Evolutionary conservation across 2,797 vertebrate species (phyloP).

Genomic region (Xenopus petersii): DNA sequence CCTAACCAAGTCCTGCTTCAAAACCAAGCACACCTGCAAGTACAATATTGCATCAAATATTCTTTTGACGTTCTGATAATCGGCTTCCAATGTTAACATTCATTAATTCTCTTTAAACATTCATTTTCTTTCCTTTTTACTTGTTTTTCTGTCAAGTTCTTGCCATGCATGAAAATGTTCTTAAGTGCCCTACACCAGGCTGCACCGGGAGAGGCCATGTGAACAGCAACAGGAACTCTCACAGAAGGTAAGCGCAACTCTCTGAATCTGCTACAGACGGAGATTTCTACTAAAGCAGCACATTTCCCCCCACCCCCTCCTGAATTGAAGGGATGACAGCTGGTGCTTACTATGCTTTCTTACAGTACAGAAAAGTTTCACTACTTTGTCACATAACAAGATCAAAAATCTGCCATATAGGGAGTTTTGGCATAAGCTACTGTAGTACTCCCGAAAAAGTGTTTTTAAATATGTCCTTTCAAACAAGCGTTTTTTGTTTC

Average conservation of each 20-base stretch:
- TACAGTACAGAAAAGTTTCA: conserved; percentile 53
- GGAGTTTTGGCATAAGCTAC: conserved; percentile 25
- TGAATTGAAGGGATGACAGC: conserved; percentile 55
- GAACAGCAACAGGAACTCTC: conserved; percentile 99
- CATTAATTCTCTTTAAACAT: conserved; percentile 7
- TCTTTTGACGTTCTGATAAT: not conserved
- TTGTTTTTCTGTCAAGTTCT: conserved; percentile 86
- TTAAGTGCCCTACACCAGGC: conserved; percentile 99
- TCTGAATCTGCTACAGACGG: conserved; percentile 47
- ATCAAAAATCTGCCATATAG: conserved; percentile 33
- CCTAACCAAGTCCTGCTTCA: too few species aligned
- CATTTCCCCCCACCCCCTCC: conserved; percentile 44
- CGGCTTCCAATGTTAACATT: not conserved
- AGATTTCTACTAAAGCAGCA: conserved; percentile 53
- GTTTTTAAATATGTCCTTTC: conserved; percentile 23
- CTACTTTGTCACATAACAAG: conserved; percentile 36
- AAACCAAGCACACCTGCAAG: too few species aligned
- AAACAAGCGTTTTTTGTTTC: not conserved
- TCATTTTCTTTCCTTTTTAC: conserved; percentile 57
- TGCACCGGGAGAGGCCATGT: conserved; percentile 99
- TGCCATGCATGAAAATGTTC: conserved; percentile 99
- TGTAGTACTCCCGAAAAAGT: not conserved
- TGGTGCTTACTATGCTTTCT: conserved; percentile 60
- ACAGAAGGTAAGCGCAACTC: conserved; percentile 88
- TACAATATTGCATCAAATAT: too few species aligned